Conservation (phyloP, 2,888 invertebrate species). For the Troides aeacus region DNA sequence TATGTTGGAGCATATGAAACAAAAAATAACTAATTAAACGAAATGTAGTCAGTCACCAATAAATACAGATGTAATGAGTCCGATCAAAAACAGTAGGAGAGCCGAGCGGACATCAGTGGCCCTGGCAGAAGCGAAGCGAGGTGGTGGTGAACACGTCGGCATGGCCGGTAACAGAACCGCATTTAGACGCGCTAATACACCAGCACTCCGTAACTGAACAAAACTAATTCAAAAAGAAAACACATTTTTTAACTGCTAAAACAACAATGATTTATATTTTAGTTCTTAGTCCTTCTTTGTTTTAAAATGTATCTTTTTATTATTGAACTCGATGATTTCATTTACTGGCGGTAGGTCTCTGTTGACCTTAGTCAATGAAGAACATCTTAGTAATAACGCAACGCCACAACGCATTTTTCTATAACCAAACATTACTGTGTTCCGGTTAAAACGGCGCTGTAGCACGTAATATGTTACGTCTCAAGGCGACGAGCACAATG, state of each 20-base stretch:
- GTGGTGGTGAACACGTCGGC: conserved; percentile 76
- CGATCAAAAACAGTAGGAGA: conserved; percentile 71
- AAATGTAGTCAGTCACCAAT: conserved; percentile 45
- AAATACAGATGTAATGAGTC: conserved; percentile 56
- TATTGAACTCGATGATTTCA: too few species aligned
- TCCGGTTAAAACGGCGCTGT: too few species aligned
- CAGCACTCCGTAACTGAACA: conserved; percentile 52
- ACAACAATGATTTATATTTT: neutral
- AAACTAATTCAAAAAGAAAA: neutral
- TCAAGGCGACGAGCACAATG: too few species aligned
- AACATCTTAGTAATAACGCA: too few species aligned
- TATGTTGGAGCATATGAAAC: neutral
- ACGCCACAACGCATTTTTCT: too few species aligned
- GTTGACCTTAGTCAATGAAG: too few species aligned
- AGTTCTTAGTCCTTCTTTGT: too few species aligned
- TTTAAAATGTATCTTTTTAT: too few species aligned
- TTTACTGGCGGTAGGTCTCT: too few species aligned
- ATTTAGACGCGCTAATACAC: conserved; percentile 59
- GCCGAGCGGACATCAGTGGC: conserved; percentile 81
- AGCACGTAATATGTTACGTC: too few species aligned
- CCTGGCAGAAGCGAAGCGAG: conserved; percentile 80
- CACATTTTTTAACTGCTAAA: neutral
- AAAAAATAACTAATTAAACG: neutral
- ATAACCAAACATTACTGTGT: too few species aligned
- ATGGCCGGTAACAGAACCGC: conserved; percentile 69